Evolutionary conservation across 2,113 vertebrate species (phyloP).

Genomic region (Hemiprocne comata): DNA sequence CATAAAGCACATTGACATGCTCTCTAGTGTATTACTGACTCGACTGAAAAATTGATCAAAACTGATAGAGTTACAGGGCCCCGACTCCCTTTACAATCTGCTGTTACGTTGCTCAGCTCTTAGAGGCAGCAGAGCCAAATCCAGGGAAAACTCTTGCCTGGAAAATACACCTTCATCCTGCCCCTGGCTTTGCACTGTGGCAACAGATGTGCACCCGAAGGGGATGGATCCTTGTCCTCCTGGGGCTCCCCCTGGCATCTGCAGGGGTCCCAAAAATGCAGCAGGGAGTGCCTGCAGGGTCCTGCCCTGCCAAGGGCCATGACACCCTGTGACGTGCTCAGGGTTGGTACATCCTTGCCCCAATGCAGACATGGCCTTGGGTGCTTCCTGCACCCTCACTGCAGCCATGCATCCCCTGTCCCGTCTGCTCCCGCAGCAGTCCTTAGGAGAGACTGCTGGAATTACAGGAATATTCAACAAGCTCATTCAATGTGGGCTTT

Average conservation of each 20-base stretch:
- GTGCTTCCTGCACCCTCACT: not conserved
- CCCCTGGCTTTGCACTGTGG: not conserved
- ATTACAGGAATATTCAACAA: not conserved
- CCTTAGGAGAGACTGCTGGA: not conserved
- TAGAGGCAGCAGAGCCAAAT: not conserved
- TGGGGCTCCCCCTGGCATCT: not conserved
- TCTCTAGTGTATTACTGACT: slow-evolving; percentile 43
- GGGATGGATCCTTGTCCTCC: not conserved
- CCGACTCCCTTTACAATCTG: slow-evolving; percentile 35
- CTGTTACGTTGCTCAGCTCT: not conserved
- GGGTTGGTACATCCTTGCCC: not conserved
- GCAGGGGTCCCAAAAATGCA: not conserved
- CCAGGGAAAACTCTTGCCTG: not conserved
- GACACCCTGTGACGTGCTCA: fast-evolving
- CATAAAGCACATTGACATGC: slow-evolving; percentile 17
- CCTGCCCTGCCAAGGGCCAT: not conserved
- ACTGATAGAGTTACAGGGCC: slow-evolving; percentile 57
- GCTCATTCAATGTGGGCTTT: not conserved
- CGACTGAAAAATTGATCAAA: slow-evolving; percentile 58
- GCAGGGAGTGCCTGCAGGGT: not conserved
- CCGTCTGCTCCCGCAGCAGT: not conserved
- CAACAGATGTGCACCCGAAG: fast-evolving
- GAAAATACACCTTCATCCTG: not conserved
- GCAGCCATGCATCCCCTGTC: not conserved
- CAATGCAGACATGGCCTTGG: fast-evolving